A percentile compares a stretch with the other conserved stretches of the same genome.
Conservation (phyloP, 2,888 invertebrate species). For the Galeruca laticollis region DNA sequence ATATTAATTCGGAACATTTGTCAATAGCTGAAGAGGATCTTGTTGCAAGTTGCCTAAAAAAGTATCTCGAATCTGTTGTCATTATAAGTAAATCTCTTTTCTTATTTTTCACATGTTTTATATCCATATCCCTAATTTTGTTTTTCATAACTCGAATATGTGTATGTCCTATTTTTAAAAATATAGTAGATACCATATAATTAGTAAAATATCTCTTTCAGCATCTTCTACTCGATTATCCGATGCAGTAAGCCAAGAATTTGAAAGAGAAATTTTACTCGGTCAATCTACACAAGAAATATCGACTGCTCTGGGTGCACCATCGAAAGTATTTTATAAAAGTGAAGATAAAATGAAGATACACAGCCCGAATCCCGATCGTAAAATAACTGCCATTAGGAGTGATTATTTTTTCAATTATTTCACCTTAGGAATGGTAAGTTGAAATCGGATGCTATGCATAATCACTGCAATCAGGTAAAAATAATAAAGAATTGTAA, state of each 20-base stretch:
- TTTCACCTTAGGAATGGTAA: constrained; percentile 93
- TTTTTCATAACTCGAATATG: too few species aligned
- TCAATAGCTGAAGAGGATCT: too few species aligned
- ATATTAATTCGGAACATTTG: too few species aligned
- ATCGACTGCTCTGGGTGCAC: constrained; percentile 88
- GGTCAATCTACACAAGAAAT: constrained; percentile 92
- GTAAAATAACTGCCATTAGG: constrained; percentile 80
- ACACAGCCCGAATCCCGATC: constrained; percentile 88
- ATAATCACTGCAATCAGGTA: too few species aligned
- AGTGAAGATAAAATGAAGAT: constrained; percentile 99
- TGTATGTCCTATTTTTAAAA: too few species aligned
- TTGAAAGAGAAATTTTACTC: constrained; percentile 81
- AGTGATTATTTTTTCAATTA: constrained; percentile 99
- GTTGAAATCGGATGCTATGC: constrained; percentile 58
- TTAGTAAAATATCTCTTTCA: constrained; percentile 25
- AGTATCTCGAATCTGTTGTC: too few species aligned
- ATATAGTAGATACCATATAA: neutral
- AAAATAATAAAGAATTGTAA: neutral
- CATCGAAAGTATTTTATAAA: constrained; percentile 94
- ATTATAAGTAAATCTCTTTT: too few species aligned
- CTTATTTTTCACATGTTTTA: too few species aligned
- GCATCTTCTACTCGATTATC: constrained; percentile 73
- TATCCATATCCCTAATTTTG: too few species aligned
- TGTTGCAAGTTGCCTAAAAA: too few species aligned
- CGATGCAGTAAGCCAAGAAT: constrained; percentile 72